A percentile compares a stretch with the other conserved stretches of the same genome.
phyloP scores from a whole-genome alignment of 2,888 invertebrate genomes.

The Latrodectus hesperus region DNA sequence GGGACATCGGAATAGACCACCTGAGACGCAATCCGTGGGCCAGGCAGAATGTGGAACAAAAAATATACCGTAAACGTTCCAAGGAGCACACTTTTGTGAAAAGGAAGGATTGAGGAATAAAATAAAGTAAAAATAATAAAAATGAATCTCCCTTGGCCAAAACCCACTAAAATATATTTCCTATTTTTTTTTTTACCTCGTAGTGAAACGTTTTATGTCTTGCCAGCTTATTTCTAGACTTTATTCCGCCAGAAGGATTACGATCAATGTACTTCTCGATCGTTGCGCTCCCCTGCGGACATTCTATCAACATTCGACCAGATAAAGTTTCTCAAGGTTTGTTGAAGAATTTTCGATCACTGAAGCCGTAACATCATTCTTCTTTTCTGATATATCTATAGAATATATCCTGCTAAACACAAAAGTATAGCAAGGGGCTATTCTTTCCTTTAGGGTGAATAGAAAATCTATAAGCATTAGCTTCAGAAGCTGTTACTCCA shows the following conservation, averaged over 20 bases:
- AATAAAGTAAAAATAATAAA: slow-evolving; percentile 14
- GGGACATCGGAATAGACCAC: slow-evolving; percentile 17
- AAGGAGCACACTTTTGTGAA: slow-evolving; percentile 16
- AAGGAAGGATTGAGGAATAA: slow-evolving; percentile 1
- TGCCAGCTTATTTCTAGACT: slow-evolving; percentile 50
- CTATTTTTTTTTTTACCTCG: slow-evolving; percentile 24
- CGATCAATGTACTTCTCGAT: slow-evolving; percentile 45
- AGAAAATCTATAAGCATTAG: slow-evolving; percentile 21
- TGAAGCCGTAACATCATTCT: slow-evolving; percentile 5
- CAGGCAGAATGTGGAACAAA: slow-evolving; percentile 7
- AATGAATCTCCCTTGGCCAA: background rate
- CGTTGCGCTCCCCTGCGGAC: slow-evolving; percentile 17
- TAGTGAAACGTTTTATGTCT: slow-evolving; percentile 54
- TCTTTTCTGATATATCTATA: slow-evolving; percentile 1
- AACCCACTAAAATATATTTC: slow-evolving; percentile 34
- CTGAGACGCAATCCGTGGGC: slow-evolving; percentile 26
- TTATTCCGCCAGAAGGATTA: slow-evolving; percentile 29
- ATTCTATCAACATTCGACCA: slow-evolving; percentile 25
- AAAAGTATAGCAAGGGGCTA: background rate
- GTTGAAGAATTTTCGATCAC: slow-evolving; percentile 25
- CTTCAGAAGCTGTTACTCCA: background rate
- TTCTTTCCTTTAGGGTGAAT: slow-evolving; percentile 12
- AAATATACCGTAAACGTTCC: slow-evolving; percentile 33
- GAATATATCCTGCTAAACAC: background rate
- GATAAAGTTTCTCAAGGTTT: slow-evolving; percentile 27